These are phyloP conservation scores for Macrophya alboannulata DNA, from an alignment of 2,888 invertebrate species.

Conservation along the genomic window DNA sequence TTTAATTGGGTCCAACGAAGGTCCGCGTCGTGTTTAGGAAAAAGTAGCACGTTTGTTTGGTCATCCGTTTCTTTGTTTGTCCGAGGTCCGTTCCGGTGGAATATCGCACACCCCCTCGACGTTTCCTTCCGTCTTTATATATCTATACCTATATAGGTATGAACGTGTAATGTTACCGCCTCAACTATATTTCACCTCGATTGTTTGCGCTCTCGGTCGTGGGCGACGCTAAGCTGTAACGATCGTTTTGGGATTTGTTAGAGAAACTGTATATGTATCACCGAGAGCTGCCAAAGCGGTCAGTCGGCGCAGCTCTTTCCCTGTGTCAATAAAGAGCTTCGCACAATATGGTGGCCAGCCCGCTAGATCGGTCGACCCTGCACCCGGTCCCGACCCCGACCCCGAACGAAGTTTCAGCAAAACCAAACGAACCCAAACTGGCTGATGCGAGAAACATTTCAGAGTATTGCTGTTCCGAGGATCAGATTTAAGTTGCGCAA, in stretches of 20 bases:
- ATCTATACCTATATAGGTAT: neutral
- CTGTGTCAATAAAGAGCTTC: constrained; percentile 47
- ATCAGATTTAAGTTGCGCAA: constrained; percentile 5
- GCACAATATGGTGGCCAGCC: constrained; percentile 38
- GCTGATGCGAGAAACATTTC: constrained; percentile 45
- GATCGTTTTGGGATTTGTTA: constrained; percentile 47
- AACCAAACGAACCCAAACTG: constrained; percentile 48
- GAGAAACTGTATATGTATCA: constrained; percentile 43
- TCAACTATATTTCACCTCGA: constrained; percentile 39
- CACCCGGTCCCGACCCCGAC: constrained; percentile 30
- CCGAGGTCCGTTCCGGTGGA: neutral
- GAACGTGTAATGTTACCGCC: constrained; percentile 29
- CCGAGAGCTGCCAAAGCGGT: constrained; percentile 29
- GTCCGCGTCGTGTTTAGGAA: neutral
- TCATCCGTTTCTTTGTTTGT: constrained; percentile 37
- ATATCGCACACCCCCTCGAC: constrained; percentile 1
- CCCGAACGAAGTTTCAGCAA: constrained; percentile 44
- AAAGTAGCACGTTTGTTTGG: constrained; percentile 24
- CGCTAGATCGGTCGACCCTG: constrained; percentile 44
- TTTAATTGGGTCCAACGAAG: neutral
- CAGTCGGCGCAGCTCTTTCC: constrained; percentile 50
- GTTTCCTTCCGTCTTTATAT: constrained; percentile 6
- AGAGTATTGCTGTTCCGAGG: constrained; percentile 4
- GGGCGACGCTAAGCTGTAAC: constrained; percentile 40
- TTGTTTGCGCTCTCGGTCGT: constrained; percentile 18